Conservation (phyloP, 2,888 invertebrate genomes). For the Leptopterna dolabrata region DNA sequence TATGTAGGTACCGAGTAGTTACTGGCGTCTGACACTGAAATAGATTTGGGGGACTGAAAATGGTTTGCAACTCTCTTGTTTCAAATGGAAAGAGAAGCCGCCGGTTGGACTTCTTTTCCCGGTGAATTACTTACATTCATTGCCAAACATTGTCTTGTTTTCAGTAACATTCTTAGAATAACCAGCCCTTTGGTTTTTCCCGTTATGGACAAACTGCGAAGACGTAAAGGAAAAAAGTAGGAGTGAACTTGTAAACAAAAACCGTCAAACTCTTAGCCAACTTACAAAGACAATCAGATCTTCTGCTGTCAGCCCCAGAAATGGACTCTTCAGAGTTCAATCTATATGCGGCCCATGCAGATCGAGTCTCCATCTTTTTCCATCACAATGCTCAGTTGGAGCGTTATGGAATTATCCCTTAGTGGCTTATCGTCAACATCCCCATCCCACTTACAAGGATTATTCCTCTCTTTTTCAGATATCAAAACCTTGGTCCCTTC, state of each 20-base stretch:
- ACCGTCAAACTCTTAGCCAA: neutral
- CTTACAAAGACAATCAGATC: neutral
- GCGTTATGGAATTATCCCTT: neutral
- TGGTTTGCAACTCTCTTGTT: too few relatives aligned
- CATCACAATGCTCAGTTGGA: constrained; percentile 16
- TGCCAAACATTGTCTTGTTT: too few relatives aligned
- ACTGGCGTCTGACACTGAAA: too few relatives aligned
- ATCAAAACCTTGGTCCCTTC: neutral
- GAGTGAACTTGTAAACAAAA: neutral
- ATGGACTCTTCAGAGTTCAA: constrained; percentile 13
- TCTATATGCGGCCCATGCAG: constrained; percentile 38
- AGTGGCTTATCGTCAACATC: neutral
- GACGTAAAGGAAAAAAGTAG: neutral
- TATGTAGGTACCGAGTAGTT: too few relatives aligned
- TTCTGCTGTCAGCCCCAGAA: constrained; percentile 22
- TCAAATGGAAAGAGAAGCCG: too few relatives aligned
- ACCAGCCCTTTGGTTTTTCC: too few relatives aligned
- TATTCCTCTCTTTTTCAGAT: neutral
- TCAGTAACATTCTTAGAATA: too few relatives aligned
- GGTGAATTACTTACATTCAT: too few relatives aligned
- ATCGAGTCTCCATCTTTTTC: constrained; percentile 16
- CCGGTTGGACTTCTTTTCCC: too few relatives aligned
- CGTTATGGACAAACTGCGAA: too few relatives aligned
- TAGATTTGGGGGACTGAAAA: too few relatives aligned
- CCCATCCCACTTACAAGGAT: neutral